Evolutionary conservation across 2,888 invertebrate species (phyloP), one percentile per base, ranked within the genome.

Genomic region (Creontiades dilutus): DNA sequence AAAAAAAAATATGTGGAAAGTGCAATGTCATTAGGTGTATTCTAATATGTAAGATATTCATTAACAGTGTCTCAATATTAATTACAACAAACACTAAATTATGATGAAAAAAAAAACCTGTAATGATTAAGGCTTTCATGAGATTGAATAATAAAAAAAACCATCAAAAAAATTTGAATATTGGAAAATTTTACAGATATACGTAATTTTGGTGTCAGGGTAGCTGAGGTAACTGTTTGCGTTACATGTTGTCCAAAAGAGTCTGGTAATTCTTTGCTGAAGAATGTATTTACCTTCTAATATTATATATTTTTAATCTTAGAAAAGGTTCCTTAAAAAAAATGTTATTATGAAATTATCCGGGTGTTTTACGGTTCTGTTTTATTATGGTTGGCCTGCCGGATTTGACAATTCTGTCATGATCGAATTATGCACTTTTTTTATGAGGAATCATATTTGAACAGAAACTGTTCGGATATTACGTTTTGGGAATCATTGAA

Each of bases 171-270:
- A 52, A 80, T 61, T 46, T 52, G 46, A 90, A 88, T 94, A 94
- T 96, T 96, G 96, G 96, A 95, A 89, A 86, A 89, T 52, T 86
- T 68, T 90, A 89, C 90, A 52, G 85, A 96, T 95, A 96, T 96
- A 96, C 96, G 96, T 96, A 96, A 96, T 96, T 90, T 96, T 96
- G 95, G 95, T 96, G 96, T 96, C 96, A 96, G 96, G 96, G 96
- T 96, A 95, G 95, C 94, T 90, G 91, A 90, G 52, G 86, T 86
- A 78, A 80, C 78, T 37, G 75, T 86, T 78, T 52, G 76, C 85
- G 57, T 76, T 89, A 81, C 81, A 81, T 48, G 48, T 84, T 89
- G 82, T 89, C 82, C 82, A 75, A 78, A 57, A 68, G 81, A 82
- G 89, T 82, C 82, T 84, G 82, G 82, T 89, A 82, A 13, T 82